Base-by-base conservation (phyloP, 2,113 vertebrate species). In the Cyanocitta stelleri region DNA sequence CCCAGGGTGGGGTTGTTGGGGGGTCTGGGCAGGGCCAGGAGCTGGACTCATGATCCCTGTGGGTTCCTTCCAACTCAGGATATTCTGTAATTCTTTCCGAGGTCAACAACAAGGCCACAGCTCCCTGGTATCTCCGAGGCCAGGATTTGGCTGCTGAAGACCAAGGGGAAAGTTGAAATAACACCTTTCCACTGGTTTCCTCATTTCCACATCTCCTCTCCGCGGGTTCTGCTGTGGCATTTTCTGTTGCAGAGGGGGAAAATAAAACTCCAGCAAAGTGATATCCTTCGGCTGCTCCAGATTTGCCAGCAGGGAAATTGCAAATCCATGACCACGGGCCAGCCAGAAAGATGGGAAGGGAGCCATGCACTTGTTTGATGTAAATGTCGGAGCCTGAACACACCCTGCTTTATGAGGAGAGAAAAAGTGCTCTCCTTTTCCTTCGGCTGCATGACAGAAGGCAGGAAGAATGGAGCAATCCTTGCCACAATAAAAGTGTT, bases 181-280 rank as follows among this genome's bases (percentile, higher is more conserved):
- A 54, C 8, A 18, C 55, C 4, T 94, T 94, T 74, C 82, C 85
- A 69, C 51, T 62, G n/a, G 0, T 32, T 41, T 11, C 71, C 71
- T 62, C n/a, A 32, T 62, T 62, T 48, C 71, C 79, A 69, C 48
- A 8, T n/a, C 77, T 77, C 59, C n/a, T 55, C 77, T 55, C 48
- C 0, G 0, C 14, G 0, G 0, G 9, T 76, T 93, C 66, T 69
- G 16, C 84, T 32, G 30, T 0, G 3, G 3, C 3, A 2, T 20
- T 37, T 91, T 87, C 75, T 85, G 20, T 62, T 76, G 48, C 44
- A 29, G 43, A 14, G 10, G 51, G 2, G 10, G 7, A 51, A 61
- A 84, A 41, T 49, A 64, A 22, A 59, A 17, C 13, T 71, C 3
- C n/a, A 75, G 21, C 27, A 4, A 37, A 85, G 22, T 1, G 12